Evolutionary conservation across 2,797 vertebrate species (phyloP).

Genomic region (Brachyalestes nurse): DNA sequence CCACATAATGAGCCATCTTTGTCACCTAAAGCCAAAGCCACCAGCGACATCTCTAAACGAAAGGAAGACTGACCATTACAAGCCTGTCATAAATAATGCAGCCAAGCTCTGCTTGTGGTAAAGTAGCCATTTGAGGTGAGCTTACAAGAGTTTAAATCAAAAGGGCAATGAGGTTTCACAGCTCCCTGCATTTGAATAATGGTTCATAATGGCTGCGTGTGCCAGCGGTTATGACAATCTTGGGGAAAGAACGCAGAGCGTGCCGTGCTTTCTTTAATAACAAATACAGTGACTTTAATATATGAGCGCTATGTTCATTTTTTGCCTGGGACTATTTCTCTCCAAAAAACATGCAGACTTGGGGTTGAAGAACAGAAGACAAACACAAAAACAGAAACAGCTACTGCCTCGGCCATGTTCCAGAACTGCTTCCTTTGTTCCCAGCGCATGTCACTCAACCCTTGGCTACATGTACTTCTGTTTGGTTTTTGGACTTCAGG

Average conservation of each 20-base stretch:
- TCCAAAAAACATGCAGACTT: conserved; percentile 27
- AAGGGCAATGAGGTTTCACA: conserved; percentile 25
- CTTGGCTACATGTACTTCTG: background rate
- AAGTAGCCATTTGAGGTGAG: conserved; percentile 21
- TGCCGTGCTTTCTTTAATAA: conserved; percentile 20
- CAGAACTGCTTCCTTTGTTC: too few relatives aligned
- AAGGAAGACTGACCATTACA: conserved; percentile 23
- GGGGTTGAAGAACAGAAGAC: too few relatives aligned
- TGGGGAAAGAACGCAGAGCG: conserved; percentile 6
- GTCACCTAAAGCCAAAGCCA: conserved; percentile 13
- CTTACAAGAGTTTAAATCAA: conserved; percentile 25
- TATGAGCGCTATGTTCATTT: conserved; percentile 40
- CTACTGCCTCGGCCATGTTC: background rate
- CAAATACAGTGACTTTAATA: conserved; percentile 46
- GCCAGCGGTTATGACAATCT: conserved; percentile 6
- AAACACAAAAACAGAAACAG: background rate
- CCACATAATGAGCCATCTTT: conserved; percentile 28
- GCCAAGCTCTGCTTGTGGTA: conserved; percentile 13
- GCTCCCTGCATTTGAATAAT: conserved; percentile 25
- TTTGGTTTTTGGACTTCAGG: background rate
- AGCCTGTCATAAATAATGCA: conserved; percentile 14
- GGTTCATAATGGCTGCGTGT: conserved; percentile 14
- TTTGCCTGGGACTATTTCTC: background rate
- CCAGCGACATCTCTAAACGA: conserved; percentile 1
- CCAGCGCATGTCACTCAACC: background rate